Evolutionary conservation across 2,113 vertebrate genomes (phyloP), one percentile per base, ranked within the genome.

Genomic region (Aphyosemion australe): DNA sequence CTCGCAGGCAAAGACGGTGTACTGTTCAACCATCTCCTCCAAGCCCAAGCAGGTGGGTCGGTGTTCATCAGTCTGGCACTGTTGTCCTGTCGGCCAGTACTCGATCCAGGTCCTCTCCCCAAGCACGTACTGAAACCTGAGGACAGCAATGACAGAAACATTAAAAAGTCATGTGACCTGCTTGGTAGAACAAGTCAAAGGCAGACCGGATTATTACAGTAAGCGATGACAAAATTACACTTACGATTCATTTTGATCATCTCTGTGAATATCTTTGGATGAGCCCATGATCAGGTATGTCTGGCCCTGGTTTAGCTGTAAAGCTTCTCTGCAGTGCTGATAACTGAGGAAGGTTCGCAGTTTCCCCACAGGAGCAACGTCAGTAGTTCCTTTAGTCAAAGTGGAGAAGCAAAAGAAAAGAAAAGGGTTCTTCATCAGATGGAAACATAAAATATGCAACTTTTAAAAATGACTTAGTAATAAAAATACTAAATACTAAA

Each of bases 251-350:
- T 2, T 2, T 14, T 10, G 0, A 0, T 72, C 37, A 4, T 76
- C 62, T 60, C 2, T 5, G 60, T 69, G 7, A 58, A 84, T 78
- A 48, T 91, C 85, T 48, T 20, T 63, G 18, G 80, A 84, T 2
- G 69, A 21, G 5, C 92, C 91, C 89, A 93, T 93, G 73, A 93
- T 55, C 8, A 93, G 89, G 65, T 91, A 93, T 0, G 55, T 67
- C 47, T 85, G 89, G 4, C 51, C 81, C 0, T 1, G 3, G 1
- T 0, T 1, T 12, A 93, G 43, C 31, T 13, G 55, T 31, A 91
- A 66, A 65, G 69, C 15, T 0, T 77, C 58, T 61, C 87, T 88
- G 79, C 92, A 93, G 55, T 82, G 67, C 1, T 69, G 59, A 58
- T 78, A 85, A 78, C 85, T 78, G 15, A 90, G 68, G 56, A 92